Base-by-base conservation (phyloP, 2,888 invertebrate species). In the Tetramorium bicarinatum region DNA sequence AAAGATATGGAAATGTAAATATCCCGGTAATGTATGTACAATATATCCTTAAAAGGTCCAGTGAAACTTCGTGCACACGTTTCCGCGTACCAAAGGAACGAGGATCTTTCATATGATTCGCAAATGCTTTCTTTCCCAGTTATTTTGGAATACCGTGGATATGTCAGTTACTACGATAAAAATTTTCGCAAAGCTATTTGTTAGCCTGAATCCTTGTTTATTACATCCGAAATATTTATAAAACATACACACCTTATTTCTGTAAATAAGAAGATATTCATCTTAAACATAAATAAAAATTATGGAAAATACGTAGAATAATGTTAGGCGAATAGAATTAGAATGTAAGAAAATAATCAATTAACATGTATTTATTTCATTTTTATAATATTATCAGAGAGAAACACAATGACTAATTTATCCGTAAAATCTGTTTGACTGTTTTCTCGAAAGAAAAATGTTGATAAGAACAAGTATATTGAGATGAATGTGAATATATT, bases 1-100 rank as follows among this genome's bases (percentile, higher is more conserved):
- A 56, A 56, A n/a, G 61, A 59, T 71, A 79, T 8, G 47, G 38
- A 61, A 79, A 79, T 71, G 71, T 71, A 79, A 79, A 71, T 79
- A 79, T 11, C 9, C 18, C 59, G 18, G 47, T 59, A n/a, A n/a
- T n/a, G n/a, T 69, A 41, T 44, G n/a, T 47, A 59, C 69, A 56
- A 71, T 59, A 71, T 52, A 25, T 4, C 21, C 13, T 69, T 69
- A 56, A 69, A 79, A 69, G 34, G 47, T 69, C 44, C 44, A n/a
- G 41, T 29, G 29, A 29, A 77, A 77, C 41, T 71, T 79, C 2
- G 34, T 29, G 71, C 44, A 49, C 52, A 38, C 29, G 25, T 34
- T 52, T 64, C 38, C 15, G 54, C 44, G 29, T 66, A 54, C 44
- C 44, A 67, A 77, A 67, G 44, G 29, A 11, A 69, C 25, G 47